phyloP scores from a whole-genome alignment of 2,113 vertebrate species.

The Nerophis ophidion region DNA sequence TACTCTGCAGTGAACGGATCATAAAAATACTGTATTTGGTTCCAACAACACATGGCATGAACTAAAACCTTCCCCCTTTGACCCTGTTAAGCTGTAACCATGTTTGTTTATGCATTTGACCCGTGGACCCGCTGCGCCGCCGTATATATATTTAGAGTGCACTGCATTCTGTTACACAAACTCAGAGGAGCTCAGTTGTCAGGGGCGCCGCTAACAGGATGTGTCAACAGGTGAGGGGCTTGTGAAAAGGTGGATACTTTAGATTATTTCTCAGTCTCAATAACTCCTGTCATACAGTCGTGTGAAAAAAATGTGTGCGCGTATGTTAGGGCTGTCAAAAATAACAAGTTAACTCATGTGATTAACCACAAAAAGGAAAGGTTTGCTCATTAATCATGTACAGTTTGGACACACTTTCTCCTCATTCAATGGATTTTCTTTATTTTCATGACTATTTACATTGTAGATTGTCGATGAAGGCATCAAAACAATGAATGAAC shows the following conservation, averaged over 20 bases:
- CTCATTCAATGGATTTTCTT: too few species aligned
- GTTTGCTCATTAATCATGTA: too few species aligned
- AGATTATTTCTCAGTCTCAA: background rate
- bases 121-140: slow-evolving; percentile 5
- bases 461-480: too few species aligned
- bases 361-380: too few species aligned
- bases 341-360: too few species aligned
- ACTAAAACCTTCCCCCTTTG: slow-evolving; percentile 1
- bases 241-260: slow-evolving; percentile 3
- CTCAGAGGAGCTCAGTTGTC: slow-evolving; percentile 3
- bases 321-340: too few species aligned
- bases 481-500: too few species aligned
- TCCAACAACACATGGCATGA: slow-evolving; percentile 15
- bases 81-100: background rate
- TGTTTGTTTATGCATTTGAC: slow-evolving; percentile 3
- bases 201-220: background rate
- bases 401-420: too few species aligned
- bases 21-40: background rate
- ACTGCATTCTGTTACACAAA: slow-evolving; percentile 1
- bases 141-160: slow-evolving; percentile 1
- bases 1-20: background rate
- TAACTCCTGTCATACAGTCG: too few species aligned
- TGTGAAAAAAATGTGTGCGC: too few species aligned
- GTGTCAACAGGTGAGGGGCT: slow-evolving; percentile 12
- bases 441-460: too few species aligned